These are phyloP conservation scores for Delichon dasypus DNA, from an alignment of 2,797 vertebrate species.

Conservation along the genomic window DNA sequence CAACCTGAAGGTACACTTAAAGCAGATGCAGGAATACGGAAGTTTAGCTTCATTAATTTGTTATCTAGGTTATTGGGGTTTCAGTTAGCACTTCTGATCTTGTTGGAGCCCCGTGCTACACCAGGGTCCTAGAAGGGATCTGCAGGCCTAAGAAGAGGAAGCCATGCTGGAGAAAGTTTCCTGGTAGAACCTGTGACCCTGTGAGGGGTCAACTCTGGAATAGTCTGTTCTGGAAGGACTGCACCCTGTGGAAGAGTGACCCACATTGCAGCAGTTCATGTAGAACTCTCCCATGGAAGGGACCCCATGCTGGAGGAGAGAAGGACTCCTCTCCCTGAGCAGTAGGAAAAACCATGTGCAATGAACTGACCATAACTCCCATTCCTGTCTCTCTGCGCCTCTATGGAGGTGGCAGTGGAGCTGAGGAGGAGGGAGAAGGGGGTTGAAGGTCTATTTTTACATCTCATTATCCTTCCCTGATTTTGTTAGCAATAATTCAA, in stretches of 20 bases:
- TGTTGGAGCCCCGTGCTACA: rapidly evolving
- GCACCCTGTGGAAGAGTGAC: not conserved
- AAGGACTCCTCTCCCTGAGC: not conserved
- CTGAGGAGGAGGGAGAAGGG: not conserved
- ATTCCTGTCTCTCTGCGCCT: rapidly evolving
- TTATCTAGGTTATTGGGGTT: not conserved
- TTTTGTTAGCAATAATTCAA: not conserved
- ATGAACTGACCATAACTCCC: no score
- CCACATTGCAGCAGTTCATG: not conserved
- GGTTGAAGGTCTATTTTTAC: not conserved
- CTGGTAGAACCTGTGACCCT: not conserved
- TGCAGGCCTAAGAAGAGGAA: not conserved
- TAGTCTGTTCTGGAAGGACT: not conserved
- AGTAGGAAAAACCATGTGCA: not conserved
- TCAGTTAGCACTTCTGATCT: not conserved
- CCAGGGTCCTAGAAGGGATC: not conserved
- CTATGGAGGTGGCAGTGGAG: rapidly evolving
- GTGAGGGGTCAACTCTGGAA: no score
- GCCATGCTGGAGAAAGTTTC: not conserved
- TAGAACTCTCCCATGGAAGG: no score
- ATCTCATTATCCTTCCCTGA: not conserved
- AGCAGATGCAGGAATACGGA: not conserved
- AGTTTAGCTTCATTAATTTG: not conserved
- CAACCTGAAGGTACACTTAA: not conserved
- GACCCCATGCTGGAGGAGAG: rapidly evolving